These are phyloP conservation scores for Meloidogyne floridensis DNA, from an alignment of 1,140 invertebrate genomes.

Conservation along the genomic window DNA sequence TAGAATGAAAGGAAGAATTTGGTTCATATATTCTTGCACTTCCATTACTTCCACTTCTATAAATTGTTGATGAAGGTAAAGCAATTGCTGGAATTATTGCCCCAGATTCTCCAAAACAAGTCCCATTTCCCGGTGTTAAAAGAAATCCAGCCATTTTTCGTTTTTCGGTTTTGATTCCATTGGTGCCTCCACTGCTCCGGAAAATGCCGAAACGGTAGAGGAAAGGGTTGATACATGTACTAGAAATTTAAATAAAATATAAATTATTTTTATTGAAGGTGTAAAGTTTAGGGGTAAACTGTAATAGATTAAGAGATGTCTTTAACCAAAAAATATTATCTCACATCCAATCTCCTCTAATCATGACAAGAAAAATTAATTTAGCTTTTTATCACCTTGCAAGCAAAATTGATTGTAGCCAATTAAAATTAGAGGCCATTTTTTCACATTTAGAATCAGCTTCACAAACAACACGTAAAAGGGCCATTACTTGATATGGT, in stretches of 20 bases:
- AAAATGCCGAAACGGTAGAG: slow-evolving; percentile 55
- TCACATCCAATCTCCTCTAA: no score
- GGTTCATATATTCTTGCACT: neutral
- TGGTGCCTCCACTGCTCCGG: slow-evolving; percentile 29
- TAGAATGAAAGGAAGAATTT: neutral
- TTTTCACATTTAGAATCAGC: slow-evolving; percentile 43
- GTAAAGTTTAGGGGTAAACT: neutral
- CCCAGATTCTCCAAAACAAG: neutral
- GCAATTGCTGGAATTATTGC: neutral
- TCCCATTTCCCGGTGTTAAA: neutral
- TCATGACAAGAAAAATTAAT: no score
- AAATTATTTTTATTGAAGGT: neutral
- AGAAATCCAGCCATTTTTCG: slow-evolving; percentile 9
- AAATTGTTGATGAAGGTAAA: neutral
- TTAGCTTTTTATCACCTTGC: slow-evolving; percentile 43
- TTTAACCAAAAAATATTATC: neutral
- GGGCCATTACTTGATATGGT: slow-evolving; percentile 56
- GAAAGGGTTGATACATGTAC: slow-evolving; percentile 61
- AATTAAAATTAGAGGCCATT: slow-evolving; percentile 50
- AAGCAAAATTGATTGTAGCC: slow-evolving; percentile 59
- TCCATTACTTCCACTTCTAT: slow-evolving; percentile 6
- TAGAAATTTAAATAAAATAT: slow-evolving; percentile 31
- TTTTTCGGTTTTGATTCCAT: neutral
- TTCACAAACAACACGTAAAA: slow-evolving; percentile 53
- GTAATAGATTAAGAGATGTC: neutral